These are phyloP conservation scores for Drosophila mayaguana DNA, from an alignment of 2,888 invertebrate species.

Conservation along the genomic window DNA sequence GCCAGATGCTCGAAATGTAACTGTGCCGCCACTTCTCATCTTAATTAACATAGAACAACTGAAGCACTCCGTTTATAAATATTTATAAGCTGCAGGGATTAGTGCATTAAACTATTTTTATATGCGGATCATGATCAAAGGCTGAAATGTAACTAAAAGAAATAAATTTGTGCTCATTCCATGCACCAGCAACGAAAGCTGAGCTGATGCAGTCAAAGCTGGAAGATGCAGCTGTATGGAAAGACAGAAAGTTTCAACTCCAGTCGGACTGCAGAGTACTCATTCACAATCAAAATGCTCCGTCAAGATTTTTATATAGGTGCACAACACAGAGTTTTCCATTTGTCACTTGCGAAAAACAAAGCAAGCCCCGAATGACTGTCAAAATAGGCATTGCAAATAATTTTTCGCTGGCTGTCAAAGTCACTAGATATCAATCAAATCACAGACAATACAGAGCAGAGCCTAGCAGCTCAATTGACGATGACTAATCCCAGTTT, in stretches of 20 bases:
- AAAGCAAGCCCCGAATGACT: neutral
- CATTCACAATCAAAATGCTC: too few species aligned
- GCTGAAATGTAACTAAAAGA: neutral
- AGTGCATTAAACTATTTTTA: conserved; percentile 31
- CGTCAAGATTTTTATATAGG: too few species aligned
- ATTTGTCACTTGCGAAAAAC: too few species aligned
- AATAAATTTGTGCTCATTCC: neutral
- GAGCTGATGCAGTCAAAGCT: neutral
- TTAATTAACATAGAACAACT: conserved; percentile 77
- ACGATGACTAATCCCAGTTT: conserved; percentile 34
- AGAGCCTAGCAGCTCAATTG: neutral
- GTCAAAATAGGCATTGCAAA: neutral
- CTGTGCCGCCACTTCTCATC: conserved; percentile 59
- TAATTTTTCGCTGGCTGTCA: neutral
- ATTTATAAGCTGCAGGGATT: conserved; percentile 57
- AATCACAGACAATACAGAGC: neutral
- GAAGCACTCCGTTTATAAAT: conserved; percentile 68
- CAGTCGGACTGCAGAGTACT: too few species aligned
- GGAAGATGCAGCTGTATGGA: too few species aligned
- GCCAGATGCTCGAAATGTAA: conserved; percentile 75
- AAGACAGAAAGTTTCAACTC: too few species aligned
- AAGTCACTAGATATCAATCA: neutral
- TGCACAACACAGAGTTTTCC: too few species aligned
- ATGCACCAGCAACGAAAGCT: neutral
- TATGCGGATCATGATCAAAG: conserved; percentile 15